A percentile compares a stretch with the other conserved stretches of the same genome.
These are phyloP conservation scores for Acropora tenuis DNA, from an alignment of 64 coral and sea anemone species.

Conservation along the genomic window DNA sequence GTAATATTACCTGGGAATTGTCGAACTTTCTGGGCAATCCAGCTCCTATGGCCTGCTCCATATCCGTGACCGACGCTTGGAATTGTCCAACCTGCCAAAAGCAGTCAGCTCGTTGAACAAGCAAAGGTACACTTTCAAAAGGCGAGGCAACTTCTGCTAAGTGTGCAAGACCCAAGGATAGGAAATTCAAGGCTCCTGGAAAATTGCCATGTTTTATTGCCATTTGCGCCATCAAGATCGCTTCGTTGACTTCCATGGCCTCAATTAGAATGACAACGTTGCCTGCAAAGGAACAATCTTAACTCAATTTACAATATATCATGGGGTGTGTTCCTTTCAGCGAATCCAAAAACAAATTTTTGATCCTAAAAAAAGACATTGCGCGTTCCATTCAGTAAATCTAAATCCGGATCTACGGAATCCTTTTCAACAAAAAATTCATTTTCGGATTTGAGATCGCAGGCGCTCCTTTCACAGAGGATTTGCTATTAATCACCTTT, in stretches of 20 bases:
- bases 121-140: neutral
- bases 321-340: too few species aligned
- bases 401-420: too few species aligned
- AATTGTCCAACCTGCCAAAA: neutral
- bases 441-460: too few species aligned
- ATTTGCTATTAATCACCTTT: too few species aligned
- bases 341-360: too few species aligned
- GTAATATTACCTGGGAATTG: neutral
- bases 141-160: neutral
- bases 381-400: too few species aligned
- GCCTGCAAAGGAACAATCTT: neutral
- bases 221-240: neutral
- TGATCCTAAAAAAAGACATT: too few species aligned
- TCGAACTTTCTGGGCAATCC: neutral
- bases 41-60: neutral
- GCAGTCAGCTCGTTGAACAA: conserved; percentile 3
- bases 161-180: neutral
- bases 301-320: neutral
- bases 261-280: neutral
- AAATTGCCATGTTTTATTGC: neutral
- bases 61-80: neutral
- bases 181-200: neutral
- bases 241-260: neutral
- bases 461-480: too few species aligned
- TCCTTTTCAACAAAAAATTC: too few species aligned